Base-by-base conservation (phyloP, 30 jellyfish, hydroid and myxozoan genomes). In the Aurelia aurita complex sp. Pacific region DNA sequence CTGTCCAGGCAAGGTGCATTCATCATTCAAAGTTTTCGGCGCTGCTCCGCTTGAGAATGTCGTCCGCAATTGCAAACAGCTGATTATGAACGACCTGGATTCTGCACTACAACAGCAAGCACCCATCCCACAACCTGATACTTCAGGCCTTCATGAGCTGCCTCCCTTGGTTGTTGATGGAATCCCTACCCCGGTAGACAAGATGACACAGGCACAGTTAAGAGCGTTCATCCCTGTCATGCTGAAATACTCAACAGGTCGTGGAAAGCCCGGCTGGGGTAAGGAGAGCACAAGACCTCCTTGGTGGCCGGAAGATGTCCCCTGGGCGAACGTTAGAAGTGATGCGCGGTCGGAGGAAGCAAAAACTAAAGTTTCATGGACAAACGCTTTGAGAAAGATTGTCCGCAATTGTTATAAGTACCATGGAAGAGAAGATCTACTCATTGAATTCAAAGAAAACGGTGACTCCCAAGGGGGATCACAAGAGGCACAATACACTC, bases 221-320 rank as follows among this genome's bases (percentile, higher is more conserved):
- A 66, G 99, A 38, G 99, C 99, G 2, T 95, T 95, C 81, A 95
- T 95, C 13, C 99, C 99, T 33, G 94, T 95, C 77, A 95, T 95
- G 99, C 82, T 95, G 74, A 95, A 95, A 64, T 95, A 95, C 74
- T 95, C 99, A 32, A 95, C 99, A 5, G 98, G 98, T 12, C 85
- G 99, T 23, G 98, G 98, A 13, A 95, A 95, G 89, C 99, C 99
- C 16, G 99, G 98, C 10, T 95, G 99, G 99, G 99, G 99, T 2
- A 96, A 92, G 43, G 97, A 91, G 62, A 82, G 87, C 55, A 87
- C 99, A 32, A 86, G 97, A 35, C 99, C 99, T 33, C 96, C 99
- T 0, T 95, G 99, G 99, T 95, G 99, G 99, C 99, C 99, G 13
- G 97, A 88, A 13, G 99, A 95, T 60, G 99, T 95, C 29, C 99